phyloP scores from a whole-genome alignment of 2,797 vertebrate genomes.

The Thunnus albacares region DNA sequence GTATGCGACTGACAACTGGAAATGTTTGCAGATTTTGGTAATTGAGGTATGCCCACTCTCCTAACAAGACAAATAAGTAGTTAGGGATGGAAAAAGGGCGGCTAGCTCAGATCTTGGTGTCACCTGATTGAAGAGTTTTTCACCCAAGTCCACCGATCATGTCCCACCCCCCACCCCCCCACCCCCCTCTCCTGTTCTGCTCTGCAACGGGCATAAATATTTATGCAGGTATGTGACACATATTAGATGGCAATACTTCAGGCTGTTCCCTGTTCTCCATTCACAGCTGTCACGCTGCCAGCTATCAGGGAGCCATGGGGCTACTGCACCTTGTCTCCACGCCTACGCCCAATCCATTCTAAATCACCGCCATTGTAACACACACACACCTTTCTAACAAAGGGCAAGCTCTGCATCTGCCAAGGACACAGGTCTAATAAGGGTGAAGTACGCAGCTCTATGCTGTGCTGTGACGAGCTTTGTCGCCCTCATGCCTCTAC shows the following conservation, averaged over 20 bases:
- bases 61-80: constrained; percentile 4
- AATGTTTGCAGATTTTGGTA: constrained; percentile 26
- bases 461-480: constrained; percentile 74
- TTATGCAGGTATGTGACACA: constrained; percentile 87
- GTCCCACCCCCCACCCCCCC: constrained; percentile 41
- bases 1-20: constrained; percentile 1
- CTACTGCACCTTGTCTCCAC: constrained; percentile 86
- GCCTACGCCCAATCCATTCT: constrained; percentile 86
- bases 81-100: constrained; percentile 32
- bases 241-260: constrained; percentile 88
- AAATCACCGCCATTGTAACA: constrained; percentile 85
- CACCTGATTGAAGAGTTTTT: constrained; percentile 79
- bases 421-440: constrained; percentile 88
- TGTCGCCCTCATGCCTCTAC: constrained; percentile 63
- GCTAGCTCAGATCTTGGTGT: constrained; percentile 61
- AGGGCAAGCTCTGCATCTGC: constrained; percentile 87
- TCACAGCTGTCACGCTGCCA: constrained; percentile 87
- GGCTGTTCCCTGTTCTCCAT: constrained; percentile 86
- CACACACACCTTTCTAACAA: constrained; percentile 84
- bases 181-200: constrained; percentile 52
- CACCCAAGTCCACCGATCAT: constrained; percentile 68
- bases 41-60: constrained; percentile 15
- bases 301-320: constrained; percentile 85
- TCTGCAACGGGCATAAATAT: constrained; percentile 85
- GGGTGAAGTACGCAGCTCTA: constrained; percentile 80